Evolutionary conservation across 2,797 vertebrate genomes (phyloP), one percentile per base, ranked within the genome.

Genomic region (Gallirallus australis): DNA sequence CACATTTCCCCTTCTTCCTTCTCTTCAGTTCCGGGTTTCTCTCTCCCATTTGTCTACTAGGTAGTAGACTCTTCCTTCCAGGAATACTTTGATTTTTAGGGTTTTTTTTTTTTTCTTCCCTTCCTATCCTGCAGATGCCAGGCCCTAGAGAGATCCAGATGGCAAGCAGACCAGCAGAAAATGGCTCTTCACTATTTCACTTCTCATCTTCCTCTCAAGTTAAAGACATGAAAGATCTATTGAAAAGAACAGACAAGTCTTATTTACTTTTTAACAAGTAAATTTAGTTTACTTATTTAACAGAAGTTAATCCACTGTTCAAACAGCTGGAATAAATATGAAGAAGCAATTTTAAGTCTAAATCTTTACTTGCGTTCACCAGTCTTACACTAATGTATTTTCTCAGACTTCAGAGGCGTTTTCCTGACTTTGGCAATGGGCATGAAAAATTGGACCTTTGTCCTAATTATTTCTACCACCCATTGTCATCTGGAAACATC

Each of bases 11-110:
- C 88, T 93, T 97, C 91, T 97, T 92, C 94, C 65, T 95, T 93
- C 93, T 93, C 94, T 77, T 96, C 93, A 96, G 40, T 95, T 97
- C 93, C 1, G 28, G 35, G 92, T 97, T 98, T 97, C 86, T 97
- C 89, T 97, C 95, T 97, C 94, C 93, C 88, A 68, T 97, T 98
- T 59, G 83, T 97, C 97, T 98, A 73, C 94, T 96, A 97, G 97
- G 97, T 97, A 97, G 94, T 73, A 91, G 82, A 56, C 76, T 97
- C 96, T 95, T 90, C 97, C 96, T 97, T 97, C 96, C 92, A 72
- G 95, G 96, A 97, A 91, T 84, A 96, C 96, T 97, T 97, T 96
- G 97, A 95, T 97, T 91, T 83, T 84, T 94, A 19, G 18, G 42
- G 16, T 14, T 91, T 75, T 79, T 66, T 91, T 79, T 66, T 91